phyloP scores from a whole-genome alignment of 2,888 invertebrate genomes.

The Notodonta ziczac region DNA sequence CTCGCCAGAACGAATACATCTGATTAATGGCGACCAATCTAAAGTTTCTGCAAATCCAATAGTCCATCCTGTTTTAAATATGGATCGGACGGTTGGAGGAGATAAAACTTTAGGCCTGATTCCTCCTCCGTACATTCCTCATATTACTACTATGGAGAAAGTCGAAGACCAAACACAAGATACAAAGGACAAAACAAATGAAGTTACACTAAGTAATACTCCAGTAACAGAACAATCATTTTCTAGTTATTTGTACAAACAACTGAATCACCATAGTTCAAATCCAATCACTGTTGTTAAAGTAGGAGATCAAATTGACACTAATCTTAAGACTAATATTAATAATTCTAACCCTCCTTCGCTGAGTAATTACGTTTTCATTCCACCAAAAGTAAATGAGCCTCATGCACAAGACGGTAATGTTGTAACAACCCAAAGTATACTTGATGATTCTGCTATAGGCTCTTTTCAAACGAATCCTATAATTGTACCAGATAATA shows the following conservation, averaged over 20 bases:
- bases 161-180: background rate
- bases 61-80: background rate
- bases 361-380: slow-evolving; percentile 30
- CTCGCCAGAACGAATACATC: background rate
- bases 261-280: slow-evolving; percentile 31
- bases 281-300: slow-evolving; percentile 30
- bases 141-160: background rate
- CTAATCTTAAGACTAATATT: background rate
- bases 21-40: background rate
- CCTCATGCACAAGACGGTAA: background rate
- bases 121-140: background rate
- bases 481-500: slow-evolving; percentile 5
- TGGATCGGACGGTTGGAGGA: background rate
- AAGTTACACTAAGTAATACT: background rate
- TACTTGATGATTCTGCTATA: background rate
- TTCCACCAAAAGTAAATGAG: slow-evolving; percentile 28
- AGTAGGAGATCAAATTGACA: slow-evolving; percentile 20
- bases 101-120: background rate
- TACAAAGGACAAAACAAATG: background rate
- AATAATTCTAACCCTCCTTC: background rate
- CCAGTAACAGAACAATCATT: background rate
- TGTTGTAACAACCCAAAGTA: background rate
- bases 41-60: background rate
- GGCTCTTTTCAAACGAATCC: slow-evolving; percentile 2
- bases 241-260: slow-evolving; percentile 33